Percentiles rank a stretch among this genome's conserved stretches.
phyloP scores from a whole-genome alignment of 2,797 vertebrate species.

The Geotrypetes seraphini region DNA sequence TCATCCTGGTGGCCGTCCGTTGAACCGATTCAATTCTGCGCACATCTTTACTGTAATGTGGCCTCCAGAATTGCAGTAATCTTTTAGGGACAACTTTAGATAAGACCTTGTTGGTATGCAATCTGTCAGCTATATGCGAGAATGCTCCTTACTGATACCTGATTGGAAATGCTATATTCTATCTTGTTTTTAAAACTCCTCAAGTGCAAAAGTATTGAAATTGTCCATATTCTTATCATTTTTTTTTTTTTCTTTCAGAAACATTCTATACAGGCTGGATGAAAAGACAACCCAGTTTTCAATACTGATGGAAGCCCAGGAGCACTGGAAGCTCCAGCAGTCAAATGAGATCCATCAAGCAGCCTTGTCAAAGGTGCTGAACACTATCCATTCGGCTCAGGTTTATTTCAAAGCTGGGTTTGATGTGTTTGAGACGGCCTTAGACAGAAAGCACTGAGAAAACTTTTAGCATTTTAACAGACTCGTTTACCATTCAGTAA shows the following conservation, averaged over 20 bases:
- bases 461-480: slow-evolving; percentile 23
- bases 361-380: slow-evolving; percentile 68
- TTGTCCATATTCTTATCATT: slow-evolving; percentile 7
- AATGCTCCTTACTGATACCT: slow-evolving; percentile 11
- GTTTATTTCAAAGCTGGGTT: slow-evolving; percentile 75
- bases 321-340: slow-evolving; percentile 38
- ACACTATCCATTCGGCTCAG: slow-evolving; percentile 74
- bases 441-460: slow-evolving; percentile 49
- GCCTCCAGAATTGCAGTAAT: too few relatives aligned
- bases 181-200: too few relatives aligned
- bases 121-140: too few relatives aligned
- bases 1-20: too few relatives aligned
- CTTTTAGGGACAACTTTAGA: too few relatives aligned
- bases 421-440: slow-evolving; percentile 75
- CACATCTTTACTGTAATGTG: too few relatives aligned
- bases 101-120: too few relatives aligned
- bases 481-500: slow-evolving; percentile 43
- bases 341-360: slow-evolving; percentile 52
- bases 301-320: slow-evolving; percentile 60
- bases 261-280: slow-evolving; percentile 78
- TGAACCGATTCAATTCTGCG: too few relatives aligned
- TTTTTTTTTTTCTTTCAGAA: slow-evolving; percentile 55
- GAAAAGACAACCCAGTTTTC: slow-evolving; percentile 65
- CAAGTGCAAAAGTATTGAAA: too few relatives aligned
- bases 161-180: too few relatives aligned